Percentiles rank a stretch among this genome's conserved stretches.
phyloP scores from a whole-genome alignment of 2,888 invertebrate species.

The Ametastegia equiseti region DNA sequence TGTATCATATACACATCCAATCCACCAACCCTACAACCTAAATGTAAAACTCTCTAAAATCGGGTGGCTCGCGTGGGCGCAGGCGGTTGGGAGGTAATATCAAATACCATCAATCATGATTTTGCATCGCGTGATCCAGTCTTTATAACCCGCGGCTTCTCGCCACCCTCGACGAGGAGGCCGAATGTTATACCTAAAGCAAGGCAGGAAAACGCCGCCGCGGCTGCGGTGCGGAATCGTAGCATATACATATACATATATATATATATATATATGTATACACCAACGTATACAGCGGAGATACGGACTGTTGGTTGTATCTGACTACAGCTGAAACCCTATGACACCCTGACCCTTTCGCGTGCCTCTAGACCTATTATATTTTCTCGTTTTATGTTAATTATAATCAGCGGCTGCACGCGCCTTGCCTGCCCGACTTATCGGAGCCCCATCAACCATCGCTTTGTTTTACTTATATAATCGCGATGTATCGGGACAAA shows the following conservation, averaged over 20 bases:
- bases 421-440: slow-evolving; percentile 50
- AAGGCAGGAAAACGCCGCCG: background rate
- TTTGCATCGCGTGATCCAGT: slow-evolving; percentile 61
- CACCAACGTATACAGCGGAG: background rate
- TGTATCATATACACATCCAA: too few relatives aligned
- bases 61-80: slow-evolving; percentile 46
- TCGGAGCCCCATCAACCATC: slow-evolving; percentile 26
- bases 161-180: slow-evolving; percentile 28
- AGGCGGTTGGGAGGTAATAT: slow-evolving; percentile 55
- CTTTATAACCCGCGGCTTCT: slow-evolving; percentile 57
- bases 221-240: background rate
- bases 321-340: slow-evolving; percentile 48
- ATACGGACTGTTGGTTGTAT: background rate
- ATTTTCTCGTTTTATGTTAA: slow-evolving; percentile 71
- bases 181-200: background rate
- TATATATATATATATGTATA: too few relatives aligned
- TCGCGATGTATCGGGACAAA: slow-evolving; percentile 69
- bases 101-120: slow-evolving; percentile 57
- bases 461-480: slow-evolving; percentile 45
- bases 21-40: too few relatives aligned
- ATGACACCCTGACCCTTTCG: slow-evolving; percentile 63
- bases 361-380: slow-evolving; percentile 60
- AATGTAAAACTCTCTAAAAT: slow-evolving; percentile 32
- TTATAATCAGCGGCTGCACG: slow-evolving; percentile 68
- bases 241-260: too few relatives aligned